phyloP scores from a whole-genome alignment of 1,140 invertebrate species.

The Linepithema humile region DNA sequence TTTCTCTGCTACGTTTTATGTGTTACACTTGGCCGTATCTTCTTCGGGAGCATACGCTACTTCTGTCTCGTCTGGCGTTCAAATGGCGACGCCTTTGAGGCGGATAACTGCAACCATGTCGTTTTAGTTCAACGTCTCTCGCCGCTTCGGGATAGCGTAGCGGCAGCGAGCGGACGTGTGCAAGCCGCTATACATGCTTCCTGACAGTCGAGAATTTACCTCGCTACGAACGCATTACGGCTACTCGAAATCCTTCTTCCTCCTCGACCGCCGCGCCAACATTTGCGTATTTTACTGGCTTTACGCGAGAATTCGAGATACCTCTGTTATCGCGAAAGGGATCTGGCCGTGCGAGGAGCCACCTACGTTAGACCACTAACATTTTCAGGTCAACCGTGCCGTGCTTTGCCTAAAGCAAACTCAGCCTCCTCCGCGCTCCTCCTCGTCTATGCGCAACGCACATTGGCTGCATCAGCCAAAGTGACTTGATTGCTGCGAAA shows the following conservation, averaged over 20 bases:
- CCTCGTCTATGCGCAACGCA: not conserved
- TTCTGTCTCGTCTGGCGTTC: not conserved
- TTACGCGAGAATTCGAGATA: slow-evolving; percentile 45
- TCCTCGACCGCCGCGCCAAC: slow-evolving; percentile 15
- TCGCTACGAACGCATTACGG: slow-evolving; percentile 46
- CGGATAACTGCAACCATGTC: slow-evolving; percentile 21
- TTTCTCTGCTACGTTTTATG: not conserved
- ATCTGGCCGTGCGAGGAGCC: not conserved
- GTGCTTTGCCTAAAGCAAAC: slow-evolving; percentile 7
- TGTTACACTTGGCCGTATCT: not conserved
- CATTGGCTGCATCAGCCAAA: slow-evolving; percentile 32
- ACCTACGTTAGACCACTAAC: not conserved
- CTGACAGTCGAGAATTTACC: slow-evolving; percentile 34
- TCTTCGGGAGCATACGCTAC: not conserved
- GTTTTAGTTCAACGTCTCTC: slow-evolving; percentile 3
- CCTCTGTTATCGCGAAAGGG: slow-evolving; percentile 40
- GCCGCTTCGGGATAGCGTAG: not conserved
- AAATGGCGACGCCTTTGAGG: not conserved
- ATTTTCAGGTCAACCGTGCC: not conserved
- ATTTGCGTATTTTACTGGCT: slow-evolving; percentile 63
- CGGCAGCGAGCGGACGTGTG: not conserved
- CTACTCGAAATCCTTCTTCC: slow-evolving; percentile 45
- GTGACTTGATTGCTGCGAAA: slow-evolving; percentile 6
- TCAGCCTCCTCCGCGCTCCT: not conserved
- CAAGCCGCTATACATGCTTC: not conserved